These are phyloP conservation scores for Sprattus sprattus DNA, from an alignment of 2,113 vertebrate genomes.

Conservation along the genomic window DNA sequence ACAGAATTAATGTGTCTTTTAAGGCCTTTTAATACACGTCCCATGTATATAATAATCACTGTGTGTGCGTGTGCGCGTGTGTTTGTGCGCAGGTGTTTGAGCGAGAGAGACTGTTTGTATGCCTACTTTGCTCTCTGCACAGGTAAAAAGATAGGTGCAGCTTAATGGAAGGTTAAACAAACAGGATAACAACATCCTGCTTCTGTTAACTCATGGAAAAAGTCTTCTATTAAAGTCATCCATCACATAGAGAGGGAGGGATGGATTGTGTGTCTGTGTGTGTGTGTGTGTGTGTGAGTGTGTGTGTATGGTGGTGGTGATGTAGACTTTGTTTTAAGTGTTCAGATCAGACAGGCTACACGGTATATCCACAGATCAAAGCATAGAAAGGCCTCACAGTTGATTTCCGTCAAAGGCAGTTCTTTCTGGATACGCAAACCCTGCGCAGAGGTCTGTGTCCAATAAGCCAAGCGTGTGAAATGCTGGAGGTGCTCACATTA, in stretches of 20 bases:
- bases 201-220: slow-evolving; percentile 21
- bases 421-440: background rate
- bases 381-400: background rate
- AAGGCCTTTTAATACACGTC: background rate
- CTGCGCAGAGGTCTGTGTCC: background rate
- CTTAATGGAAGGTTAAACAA: no score
- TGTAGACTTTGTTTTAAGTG: background rate
- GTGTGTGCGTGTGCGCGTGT: slow-evolving; percentile 21
- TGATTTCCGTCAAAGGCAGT: background rate
- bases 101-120: background rate
- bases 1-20: background rate
- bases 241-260: background rate
- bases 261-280: background rate
- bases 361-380: background rate
- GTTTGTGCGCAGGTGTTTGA: background rate
- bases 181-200: no score
- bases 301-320: background rate
- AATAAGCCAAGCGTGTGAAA: background rate
- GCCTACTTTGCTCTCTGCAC: background rate
- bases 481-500: background rate
- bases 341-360: background rate
- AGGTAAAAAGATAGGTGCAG: no score
- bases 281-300: background rate
- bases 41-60: slow-evolving; percentile 22
- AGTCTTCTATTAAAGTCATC: background rate